These are phyloP conservation scores for Crotalus viridis DNA, from an alignment of 2,113 vertebrate genomes.

Conservation along the genomic window DNA sequence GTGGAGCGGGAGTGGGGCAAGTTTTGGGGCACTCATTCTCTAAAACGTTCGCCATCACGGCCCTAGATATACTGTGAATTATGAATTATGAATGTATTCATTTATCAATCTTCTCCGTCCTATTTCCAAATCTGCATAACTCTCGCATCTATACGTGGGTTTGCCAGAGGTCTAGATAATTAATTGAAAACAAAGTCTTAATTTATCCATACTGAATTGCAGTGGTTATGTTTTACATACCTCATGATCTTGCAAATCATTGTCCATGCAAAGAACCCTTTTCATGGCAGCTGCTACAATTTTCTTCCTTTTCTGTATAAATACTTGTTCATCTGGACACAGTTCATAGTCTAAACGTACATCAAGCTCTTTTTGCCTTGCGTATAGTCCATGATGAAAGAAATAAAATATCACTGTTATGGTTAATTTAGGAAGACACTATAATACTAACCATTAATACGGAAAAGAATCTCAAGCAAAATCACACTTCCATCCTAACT, in stretches of 20 bases:
- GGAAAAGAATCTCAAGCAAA: background rate
- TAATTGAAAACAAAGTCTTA: background rate
- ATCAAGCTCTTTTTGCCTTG: conserved; percentile 61
- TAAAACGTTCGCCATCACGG: no score
- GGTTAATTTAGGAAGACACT: background rate
- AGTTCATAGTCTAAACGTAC: conserved; percentile 77
- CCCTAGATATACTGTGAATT: background rate
- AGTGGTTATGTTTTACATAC: conserved; percentile 51
- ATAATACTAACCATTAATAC: background rate
- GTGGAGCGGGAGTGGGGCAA: no score
- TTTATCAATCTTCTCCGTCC: background rate
- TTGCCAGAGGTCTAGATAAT: background rate
- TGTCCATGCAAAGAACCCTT: conserved; percentile 67
- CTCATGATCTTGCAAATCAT: conserved; percentile 68
- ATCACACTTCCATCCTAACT: accelerated
- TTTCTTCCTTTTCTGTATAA: conserved; percentile 74
- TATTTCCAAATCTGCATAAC: background rate
- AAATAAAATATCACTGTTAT: background rate
- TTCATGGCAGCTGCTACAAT: conserved; percentile 74
- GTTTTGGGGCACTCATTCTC: no score
- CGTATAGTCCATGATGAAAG: conserved; percentile 30
- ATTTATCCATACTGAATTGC: background rate
- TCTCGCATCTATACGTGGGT: background rate
- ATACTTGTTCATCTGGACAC: conserved; percentile 74
- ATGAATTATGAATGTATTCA: background rate